Conservation (phyloP, 2,113 vertebrate genomes). For the Psammodynastes pulverulentus region DNA sequence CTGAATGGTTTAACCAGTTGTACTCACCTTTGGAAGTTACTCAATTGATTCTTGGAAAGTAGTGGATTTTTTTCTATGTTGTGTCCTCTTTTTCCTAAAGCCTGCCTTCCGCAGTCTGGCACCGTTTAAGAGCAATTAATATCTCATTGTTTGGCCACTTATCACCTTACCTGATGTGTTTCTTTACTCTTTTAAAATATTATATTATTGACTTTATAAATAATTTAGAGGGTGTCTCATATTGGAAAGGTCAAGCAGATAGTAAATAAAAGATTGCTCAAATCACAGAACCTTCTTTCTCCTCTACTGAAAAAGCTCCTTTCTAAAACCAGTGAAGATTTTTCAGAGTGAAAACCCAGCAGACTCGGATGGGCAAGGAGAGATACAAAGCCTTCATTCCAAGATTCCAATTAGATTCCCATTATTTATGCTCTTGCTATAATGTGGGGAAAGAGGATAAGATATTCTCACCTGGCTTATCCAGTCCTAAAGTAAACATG, state of each 20-base stretch:
- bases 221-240: background rate
- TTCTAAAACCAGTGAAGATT: background rate
- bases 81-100: background rate
- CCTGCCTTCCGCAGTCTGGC: background rate
- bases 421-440: background rate
- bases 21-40: background rate
- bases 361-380: background rate
- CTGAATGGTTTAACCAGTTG: background rate
- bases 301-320: background rate
- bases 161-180: background rate
- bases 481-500: background rate
- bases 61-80: background rate
- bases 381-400: background rate
- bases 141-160: background rate
- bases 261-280: background rate
- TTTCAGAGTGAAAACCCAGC: background rate
- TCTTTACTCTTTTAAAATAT: background rate
- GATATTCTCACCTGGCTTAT: background rate
- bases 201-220: background rate
- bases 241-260: background rate
- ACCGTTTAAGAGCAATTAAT: background rate
- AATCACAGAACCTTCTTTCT: background rate
- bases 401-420: background rate
- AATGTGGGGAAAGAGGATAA: background rate
- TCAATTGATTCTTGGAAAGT: background rate